phyloP scores from a whole-genome alignment of 2,113 vertebrate genomes.

The Mustela nigripes region DNA sequence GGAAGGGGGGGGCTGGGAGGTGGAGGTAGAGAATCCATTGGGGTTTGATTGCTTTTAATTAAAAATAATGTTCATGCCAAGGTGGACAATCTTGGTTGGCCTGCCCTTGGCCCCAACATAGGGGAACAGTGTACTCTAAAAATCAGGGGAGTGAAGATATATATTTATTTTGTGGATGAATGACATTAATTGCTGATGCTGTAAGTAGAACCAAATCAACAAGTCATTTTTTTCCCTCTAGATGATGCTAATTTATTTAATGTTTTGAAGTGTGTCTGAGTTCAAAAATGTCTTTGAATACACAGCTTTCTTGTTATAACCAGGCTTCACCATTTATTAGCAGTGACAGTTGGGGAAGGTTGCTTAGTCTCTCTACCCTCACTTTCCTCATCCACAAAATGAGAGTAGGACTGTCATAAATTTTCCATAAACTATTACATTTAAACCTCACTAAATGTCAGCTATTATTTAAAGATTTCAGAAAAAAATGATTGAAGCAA shows the following conservation, averaged over 20 bases:
- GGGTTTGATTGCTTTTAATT: background rate
- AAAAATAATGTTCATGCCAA: background rate
- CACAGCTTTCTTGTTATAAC: background rate
- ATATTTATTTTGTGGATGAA: background rate
- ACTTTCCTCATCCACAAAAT: background rate
- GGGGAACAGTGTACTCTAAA: background rate
- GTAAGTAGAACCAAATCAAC: background rate
- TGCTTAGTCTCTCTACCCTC: background rate
- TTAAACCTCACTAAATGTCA: background rate
- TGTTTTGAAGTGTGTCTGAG: background rate
- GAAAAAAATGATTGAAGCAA: constrained; percentile 10
- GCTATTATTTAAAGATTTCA: background rate
- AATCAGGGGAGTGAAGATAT: background rate
- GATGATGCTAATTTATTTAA: background rate
- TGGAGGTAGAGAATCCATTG: background rate
- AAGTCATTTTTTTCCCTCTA: background rate
- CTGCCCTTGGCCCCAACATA: background rate
- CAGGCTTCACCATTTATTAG: background rate
- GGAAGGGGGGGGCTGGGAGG: no score
- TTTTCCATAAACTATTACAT: background rate
- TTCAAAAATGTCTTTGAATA: background rate
- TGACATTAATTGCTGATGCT: background rate
- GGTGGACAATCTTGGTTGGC: background rate
- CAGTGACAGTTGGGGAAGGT: background rate
- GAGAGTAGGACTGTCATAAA: background rate